Evolutionary conservation across 2,888 invertebrate species (phyloP), one percentile per base, ranked within the genome.

Genomic region (Harmothoe impar): DNA sequence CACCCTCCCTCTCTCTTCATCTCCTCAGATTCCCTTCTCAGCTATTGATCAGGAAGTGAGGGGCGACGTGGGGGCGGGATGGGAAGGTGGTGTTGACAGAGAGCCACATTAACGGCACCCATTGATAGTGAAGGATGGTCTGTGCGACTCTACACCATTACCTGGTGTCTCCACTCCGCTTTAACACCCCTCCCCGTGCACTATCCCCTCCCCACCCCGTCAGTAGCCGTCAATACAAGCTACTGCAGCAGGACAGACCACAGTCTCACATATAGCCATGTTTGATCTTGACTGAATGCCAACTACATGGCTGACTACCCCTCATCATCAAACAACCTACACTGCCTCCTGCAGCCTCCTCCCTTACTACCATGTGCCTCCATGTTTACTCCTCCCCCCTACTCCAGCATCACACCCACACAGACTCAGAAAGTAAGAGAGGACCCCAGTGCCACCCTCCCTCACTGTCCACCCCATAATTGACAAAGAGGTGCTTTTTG

Each of bases 111-210:
- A 81, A 81, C 35, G 81, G 33, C 43, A 43, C 35, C 25, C 81
- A 81, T 81, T 81, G 81, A 81, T 43, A 81, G 43, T 81, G 81
- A 81, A 81, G 81, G 81, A 81, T 81, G 81, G 43, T 17, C 35
- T 20, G 35, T 17, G 77, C 10, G 15, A 33, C 3, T 0, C 35
- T 33, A 43, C 81, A 81, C 81, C 81, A 81, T 33, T 81, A 81
- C 81, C 81, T 33, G 81, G 35, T 17, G 17, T 23, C 81, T 35
- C 17, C 81, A 1, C 81, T 7, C 17, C 81, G 23, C 35, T 25
- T 29, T 15, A 23, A 25, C 72, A 15, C 72, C 72, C 25, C 29
- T 29, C 3, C 72, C 25, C 68, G 0, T 25, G 15, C 1, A 15
- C 72, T 72, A 72, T 10, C 43, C 72, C 29, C 29, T 15, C 25